These are phyloP conservation scores for Spodoptera exigua DNA, from an alignment of 2,888 invertebrate genomes.

Conservation along the genomic window DNA sequence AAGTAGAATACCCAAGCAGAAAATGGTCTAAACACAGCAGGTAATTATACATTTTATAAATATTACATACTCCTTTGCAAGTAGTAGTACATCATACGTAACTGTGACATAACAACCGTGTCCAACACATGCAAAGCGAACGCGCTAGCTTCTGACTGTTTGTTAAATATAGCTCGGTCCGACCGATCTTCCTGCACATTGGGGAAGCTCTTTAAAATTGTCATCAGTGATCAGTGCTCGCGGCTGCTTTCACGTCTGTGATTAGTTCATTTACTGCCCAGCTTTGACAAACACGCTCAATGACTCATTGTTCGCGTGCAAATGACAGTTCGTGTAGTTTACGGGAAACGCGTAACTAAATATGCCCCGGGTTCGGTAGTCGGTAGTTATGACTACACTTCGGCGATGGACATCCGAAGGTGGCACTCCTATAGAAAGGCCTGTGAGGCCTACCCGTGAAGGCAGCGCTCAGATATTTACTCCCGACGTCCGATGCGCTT, in stretches of 20 bases:
- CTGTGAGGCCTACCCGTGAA: constrained; percentile 91
- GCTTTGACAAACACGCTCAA: constrained; percentile 79
- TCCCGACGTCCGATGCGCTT: constrained; percentile 95
- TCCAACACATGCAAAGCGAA: constrained; percentile 85
- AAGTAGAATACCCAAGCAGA: constrained; percentile 69
- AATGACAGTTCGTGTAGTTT: constrained; percentile 66
- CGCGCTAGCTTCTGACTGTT: constrained; percentile 83
- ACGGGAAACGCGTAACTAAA: constrained; percentile 64
- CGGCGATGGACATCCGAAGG: constrained; percentile 92
- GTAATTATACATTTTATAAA: constrained; percentile 70
- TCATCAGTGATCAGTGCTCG: constrained; percentile 87
- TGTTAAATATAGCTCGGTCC: constrained; percentile 85
- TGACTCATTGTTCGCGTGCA: constrained; percentile 70
- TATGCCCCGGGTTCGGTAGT: constrained; percentile 74
- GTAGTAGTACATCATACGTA: constrained; percentile 65
- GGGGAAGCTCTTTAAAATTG: constrained; percentile 87
- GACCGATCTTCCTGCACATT: constrained; percentile 84
- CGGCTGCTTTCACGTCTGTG: constrained; percentile 84
- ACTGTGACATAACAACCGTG: constrained; percentile 81
- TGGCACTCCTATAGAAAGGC: constrained; percentile 89
- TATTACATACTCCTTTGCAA: constrained; percentile 48
- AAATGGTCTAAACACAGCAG: constrained; percentile 87
- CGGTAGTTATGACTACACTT: constrained; percentile 84
- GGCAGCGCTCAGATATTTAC: constrained; percentile 92
- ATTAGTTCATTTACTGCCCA: constrained; percentile 83